These are phyloP conservation scores for Atherinomorus stipes DNA, from an alignment of 2,113 vertebrate genomes.

Conservation along the genomic window DNA sequence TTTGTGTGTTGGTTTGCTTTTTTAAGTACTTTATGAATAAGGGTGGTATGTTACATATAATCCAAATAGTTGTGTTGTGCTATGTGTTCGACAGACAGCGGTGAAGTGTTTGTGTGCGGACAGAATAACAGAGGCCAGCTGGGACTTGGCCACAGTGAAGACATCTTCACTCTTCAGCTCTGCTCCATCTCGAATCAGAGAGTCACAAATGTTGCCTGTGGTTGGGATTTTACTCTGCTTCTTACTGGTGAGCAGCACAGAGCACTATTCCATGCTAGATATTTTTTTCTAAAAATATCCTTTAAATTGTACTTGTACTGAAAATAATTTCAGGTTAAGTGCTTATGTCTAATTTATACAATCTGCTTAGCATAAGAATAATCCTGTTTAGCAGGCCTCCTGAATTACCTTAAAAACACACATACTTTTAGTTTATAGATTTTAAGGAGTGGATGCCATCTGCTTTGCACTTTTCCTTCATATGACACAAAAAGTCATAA, in stretches of 20 bases:
- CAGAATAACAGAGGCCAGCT: constrained; percentile 92
- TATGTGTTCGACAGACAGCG: constrained; percentile 77
- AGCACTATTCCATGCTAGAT: constrained; percentile 35
- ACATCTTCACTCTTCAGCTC: constrained; percentile 83
- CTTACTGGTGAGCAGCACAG: constrained; percentile 87
- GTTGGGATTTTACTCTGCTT: constrained; percentile 94
- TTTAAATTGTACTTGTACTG: neutral
- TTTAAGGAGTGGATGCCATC: neutral
- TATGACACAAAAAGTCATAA: neutral
- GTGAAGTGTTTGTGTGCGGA: constrained; percentile 89
- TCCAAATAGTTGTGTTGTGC: neutral
- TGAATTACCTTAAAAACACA: too few relatives aligned
- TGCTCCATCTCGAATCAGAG: constrained; percentile 77
- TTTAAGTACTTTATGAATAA: neutral
- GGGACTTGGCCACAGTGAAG: constrained; percentile 86
- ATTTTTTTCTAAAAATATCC: neutral
- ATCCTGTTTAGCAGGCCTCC: too few relatives aligned
- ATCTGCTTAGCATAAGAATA: neutral
- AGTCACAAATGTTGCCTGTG: constrained; percentile 88
- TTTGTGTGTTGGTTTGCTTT: too few relatives aligned
- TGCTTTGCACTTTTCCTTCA: neutral
- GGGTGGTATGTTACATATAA: neutral
- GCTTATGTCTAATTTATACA: too few relatives aligned
- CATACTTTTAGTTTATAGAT: too few relatives aligned
- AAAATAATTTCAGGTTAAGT: too few relatives aligned